phyloP scores from a whole-genome alignment of 2,797 vertebrate species.

The Aythya fuligula region DNA sequence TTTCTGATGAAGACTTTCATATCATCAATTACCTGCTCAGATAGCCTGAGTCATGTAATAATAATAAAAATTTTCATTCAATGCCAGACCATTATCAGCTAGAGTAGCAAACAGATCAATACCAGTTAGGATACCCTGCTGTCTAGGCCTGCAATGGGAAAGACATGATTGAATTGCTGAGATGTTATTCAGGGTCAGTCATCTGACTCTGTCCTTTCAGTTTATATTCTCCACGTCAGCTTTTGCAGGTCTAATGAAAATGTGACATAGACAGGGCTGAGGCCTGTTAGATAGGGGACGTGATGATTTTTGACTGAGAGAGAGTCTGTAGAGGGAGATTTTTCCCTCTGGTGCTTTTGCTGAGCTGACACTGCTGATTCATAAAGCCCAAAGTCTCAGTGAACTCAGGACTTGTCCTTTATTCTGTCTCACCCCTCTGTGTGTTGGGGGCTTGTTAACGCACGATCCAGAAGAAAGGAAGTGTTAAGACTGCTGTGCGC shows the following conservation, averaged over 20 bases:
- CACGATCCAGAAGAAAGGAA: background rate
- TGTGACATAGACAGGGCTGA: background rate
- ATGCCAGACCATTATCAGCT: background rate
- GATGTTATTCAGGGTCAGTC: conserved; percentile 66
- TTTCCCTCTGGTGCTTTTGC: background rate
- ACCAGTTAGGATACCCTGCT: conserved; percentile 40
- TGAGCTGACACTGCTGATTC: background rate
- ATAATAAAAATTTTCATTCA: conserved; percentile 44
- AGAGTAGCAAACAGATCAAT: conserved; percentile 34
- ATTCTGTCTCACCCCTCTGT: background rate
- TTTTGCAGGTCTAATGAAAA: conserved; percentile 35
- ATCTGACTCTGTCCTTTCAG: conserved; percentile 50
- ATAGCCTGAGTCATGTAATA: conserved; percentile 33
- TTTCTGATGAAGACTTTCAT: conserved; percentile 18
- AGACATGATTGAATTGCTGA: conserved; percentile 52
- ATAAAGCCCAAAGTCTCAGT: background rate
- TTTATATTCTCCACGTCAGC: conserved; percentile 34
- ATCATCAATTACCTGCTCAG: conserved; percentile 15
- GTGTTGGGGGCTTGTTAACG: background rate
- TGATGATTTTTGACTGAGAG: background rate
- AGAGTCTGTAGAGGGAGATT: background rate
- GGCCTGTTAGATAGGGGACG: background rate
- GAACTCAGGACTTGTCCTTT: background rate
- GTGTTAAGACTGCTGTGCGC: background rate
- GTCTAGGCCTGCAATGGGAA: conserved; percentile 47